Percentiles rank a stretch among this genome's conserved stretches.
These are phyloP conservation scores for Nyctereutes procyonoides DNA, from an alignment of 2,113 vertebrate species.

Conservation along the genomic window DNA sequence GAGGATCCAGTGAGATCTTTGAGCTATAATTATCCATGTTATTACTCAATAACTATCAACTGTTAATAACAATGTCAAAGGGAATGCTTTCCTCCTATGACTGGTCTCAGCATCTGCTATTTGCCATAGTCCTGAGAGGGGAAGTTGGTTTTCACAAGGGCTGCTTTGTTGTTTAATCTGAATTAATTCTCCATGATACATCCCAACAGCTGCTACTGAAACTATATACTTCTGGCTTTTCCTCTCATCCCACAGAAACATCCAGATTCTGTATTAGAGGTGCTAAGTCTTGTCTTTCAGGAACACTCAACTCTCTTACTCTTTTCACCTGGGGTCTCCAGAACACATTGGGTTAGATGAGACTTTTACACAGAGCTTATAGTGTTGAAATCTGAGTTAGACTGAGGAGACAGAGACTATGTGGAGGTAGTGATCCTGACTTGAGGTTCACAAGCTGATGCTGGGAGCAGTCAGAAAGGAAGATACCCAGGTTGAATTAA, in stretches of 20 bases:
- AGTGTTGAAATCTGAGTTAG: neutral
- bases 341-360: neutral
- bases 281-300: neutral
- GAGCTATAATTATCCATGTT: neutral
- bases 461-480: neutral
- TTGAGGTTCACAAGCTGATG: neutral
- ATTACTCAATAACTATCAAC: neutral
- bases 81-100: neutral
- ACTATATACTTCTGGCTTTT: neutral
- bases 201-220: neutral
- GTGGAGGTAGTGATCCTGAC: neutral
- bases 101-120: neutral
- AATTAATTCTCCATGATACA: neutral
- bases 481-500: neutral
- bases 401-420: neutral
- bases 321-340: neutral
- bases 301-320: neutral
- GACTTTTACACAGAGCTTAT: neutral
- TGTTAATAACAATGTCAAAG: neutral
- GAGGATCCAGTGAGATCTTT: neutral
- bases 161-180: neutral
- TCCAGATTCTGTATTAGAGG: neutral
- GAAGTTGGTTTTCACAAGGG: neutral
- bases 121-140: neutral
- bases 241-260: neutral